Evolutionary conservation across 2,888 invertebrate species (phyloP).

Genomic region (Aromia moschata): DNA sequence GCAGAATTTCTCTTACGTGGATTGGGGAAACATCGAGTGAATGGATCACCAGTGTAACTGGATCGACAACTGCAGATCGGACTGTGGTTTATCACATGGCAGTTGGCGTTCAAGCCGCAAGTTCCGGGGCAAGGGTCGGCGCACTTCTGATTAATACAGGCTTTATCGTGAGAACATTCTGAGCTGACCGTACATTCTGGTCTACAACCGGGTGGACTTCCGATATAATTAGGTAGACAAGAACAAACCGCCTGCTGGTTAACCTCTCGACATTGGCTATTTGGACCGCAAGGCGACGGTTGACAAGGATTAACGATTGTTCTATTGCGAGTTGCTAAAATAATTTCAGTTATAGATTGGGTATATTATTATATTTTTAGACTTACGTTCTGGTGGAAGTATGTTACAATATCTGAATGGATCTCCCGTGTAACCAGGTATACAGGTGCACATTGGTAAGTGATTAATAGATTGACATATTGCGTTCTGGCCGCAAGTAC

Average conservation of each 20-base stretch:
- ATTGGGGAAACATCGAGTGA: constrained; percentile 61
- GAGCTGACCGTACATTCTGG: constrained; percentile 78
- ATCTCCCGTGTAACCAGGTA: constrained; percentile 53
- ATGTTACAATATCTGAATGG: constrained; percentile 50
- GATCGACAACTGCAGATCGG: constrained; percentile 79
- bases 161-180: constrained; percentile 77
- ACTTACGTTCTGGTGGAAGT: constrained; percentile 24
- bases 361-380: not conserved
- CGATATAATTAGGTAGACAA: constrained; percentile 72
- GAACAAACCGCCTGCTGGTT: constrained; percentile 72
- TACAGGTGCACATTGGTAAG: constrained; percentile 74
- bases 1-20: constrained; percentile 47
- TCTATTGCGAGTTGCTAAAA: constrained; percentile 5
- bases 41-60: constrained; percentile 74
- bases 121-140: constrained; percentile 80
- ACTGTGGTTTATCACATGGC: constrained; percentile 79
- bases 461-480: constrained; percentile 80
- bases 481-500: constrained; percentile 79
- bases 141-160: constrained; percentile 81
- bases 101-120: constrained; percentile 78
- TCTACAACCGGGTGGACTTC: constrained; percentile 75
- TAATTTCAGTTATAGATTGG: not conserved
- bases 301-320: constrained; percentile 70
- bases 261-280: constrained; percentile 72
- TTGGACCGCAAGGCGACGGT: constrained; percentile 80